Conservation (phyloP, 2,113 vertebrate genomes). For the Alosa alosa region DNA sequence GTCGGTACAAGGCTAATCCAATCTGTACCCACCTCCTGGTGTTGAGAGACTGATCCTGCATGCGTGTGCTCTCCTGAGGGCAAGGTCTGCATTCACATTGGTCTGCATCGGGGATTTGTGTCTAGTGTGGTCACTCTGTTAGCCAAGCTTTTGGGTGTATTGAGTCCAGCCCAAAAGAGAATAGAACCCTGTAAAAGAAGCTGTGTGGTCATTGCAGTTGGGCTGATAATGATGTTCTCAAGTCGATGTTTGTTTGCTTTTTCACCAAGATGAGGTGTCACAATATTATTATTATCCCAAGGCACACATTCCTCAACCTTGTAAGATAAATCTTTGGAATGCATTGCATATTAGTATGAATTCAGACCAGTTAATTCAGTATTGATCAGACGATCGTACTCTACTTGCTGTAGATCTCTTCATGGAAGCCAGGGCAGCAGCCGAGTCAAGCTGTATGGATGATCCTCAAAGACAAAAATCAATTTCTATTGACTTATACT, state of each 20-base stretch:
- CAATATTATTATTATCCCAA: neutral
- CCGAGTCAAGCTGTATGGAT: neutral
- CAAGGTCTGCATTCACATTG: neutral
- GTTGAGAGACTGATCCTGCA: neutral
- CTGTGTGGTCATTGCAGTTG: neutral
- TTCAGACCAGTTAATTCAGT: neutral
- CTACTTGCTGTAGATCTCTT: neutral
- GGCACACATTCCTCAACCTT: neutral
- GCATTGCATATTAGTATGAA: neutral
- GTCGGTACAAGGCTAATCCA: neutral
- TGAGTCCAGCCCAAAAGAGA: neutral
- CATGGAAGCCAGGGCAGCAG: neutral
- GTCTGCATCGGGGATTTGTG: neutral
- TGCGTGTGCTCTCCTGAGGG: neutral
- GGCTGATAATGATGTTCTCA: neutral
- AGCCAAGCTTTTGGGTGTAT: neutral
- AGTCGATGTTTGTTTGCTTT: neutral
- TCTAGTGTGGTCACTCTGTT: neutral
- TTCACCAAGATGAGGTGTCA: neutral
- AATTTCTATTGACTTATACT: neutral
- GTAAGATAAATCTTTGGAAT: neutral
- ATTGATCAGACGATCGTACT: neutral
- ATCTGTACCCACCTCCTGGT: neutral
- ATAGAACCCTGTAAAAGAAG: neutral
- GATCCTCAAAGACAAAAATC: neutral